Conservation (phyloP, 2,888 invertebrate genomes). For the Torymus auratus region DNA sequence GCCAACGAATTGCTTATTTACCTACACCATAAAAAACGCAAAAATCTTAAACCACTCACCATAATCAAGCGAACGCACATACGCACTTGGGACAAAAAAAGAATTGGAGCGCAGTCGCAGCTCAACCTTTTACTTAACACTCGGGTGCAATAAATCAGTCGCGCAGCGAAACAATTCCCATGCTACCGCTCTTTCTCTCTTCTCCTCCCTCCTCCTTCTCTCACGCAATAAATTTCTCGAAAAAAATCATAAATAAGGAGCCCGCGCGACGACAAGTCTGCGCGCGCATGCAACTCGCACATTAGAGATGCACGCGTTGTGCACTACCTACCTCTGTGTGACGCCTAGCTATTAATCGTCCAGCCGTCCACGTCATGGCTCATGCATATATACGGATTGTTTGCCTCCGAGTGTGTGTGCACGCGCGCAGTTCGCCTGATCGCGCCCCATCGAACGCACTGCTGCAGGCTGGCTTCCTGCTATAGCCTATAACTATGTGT, state of each 20-base stretch:
- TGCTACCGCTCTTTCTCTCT: not conserved
- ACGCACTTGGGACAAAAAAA: too few relatives aligned
- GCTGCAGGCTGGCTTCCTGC: too few relatives aligned
- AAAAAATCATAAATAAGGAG: constrained; percentile 47
- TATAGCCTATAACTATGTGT: too few relatives aligned
- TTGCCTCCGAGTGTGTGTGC: constrained; percentile 2
- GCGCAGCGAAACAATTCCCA: constrained; percentile 6
- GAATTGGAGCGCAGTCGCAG: not conserved
- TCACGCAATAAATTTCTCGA: constrained; percentile 33
- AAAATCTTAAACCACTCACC: too few relatives aligned
- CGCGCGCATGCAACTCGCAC: constrained; percentile 61
- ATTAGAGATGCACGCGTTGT: constrained; percentile 62
- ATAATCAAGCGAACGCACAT: too few relatives aligned
- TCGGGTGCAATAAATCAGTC: constrained; percentile 35
- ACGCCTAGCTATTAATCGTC: constrained; percentile 63
- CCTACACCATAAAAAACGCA: too few relatives aligned
- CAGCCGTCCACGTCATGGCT: constrained; percentile 54
- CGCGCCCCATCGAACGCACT: constrained; percentile 16
- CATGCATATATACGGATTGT: constrained; percentile 59
- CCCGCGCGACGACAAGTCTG: not conserved
- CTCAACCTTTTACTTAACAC: constrained; percentile 5
- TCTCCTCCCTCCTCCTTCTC: not conserved
- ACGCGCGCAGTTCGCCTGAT: not conserved
- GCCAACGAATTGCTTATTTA: too few relatives aligned
- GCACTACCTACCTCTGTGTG: constrained; percentile 46